Conservation (phyloP, 2,888 invertebrate genomes). For the Ormyrus rosae region DNA sequence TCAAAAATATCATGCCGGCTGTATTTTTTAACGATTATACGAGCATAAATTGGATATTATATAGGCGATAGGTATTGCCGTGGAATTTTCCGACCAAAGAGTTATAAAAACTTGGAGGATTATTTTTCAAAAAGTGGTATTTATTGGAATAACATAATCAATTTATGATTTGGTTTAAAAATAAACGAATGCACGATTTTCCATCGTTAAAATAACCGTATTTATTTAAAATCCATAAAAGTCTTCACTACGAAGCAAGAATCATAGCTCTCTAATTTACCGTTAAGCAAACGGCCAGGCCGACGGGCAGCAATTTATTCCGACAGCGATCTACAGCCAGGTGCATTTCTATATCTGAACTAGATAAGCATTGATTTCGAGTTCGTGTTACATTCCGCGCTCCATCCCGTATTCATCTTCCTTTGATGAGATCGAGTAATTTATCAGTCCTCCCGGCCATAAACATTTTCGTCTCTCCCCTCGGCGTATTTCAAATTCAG, state of each 20-base stretch:
- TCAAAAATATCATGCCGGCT: too few relatives aligned
- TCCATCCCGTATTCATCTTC: slow-evolving; percentile 11
- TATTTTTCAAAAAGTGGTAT: too few relatives aligned
- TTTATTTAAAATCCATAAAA: too few relatives aligned
- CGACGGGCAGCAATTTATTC: slow-evolving; percentile 20
- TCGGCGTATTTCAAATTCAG: slow-evolving; percentile 31
- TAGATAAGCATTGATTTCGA: slow-evolving; percentile 33
- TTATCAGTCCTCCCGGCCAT: slow-evolving; percentile 18
- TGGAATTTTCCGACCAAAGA: not conserved
- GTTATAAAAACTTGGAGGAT: too few relatives aligned
- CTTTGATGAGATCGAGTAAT: slow-evolving; percentile 24
- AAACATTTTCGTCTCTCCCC: slow-evolving; percentile 3
- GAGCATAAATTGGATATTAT: not conserved
- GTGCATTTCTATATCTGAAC: not conserved
- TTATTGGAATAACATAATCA: too few relatives aligned
- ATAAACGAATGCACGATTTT: too few relatives aligned
- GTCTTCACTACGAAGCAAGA: too few relatives aligned
- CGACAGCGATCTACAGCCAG: not conserved
- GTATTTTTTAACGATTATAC: too few relatives aligned
- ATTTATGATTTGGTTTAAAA: too few relatives aligned
- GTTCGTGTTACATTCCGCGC: not conserved
- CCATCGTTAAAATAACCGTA: too few relatives aligned
- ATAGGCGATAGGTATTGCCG: too few relatives aligned
- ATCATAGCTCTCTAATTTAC: slow-evolving; percentile 5
- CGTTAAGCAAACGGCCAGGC: not conserved